Evolutionary conservation across 2,797 vertebrate species (phyloP).

Genomic region (Falco concolor): DNA sequence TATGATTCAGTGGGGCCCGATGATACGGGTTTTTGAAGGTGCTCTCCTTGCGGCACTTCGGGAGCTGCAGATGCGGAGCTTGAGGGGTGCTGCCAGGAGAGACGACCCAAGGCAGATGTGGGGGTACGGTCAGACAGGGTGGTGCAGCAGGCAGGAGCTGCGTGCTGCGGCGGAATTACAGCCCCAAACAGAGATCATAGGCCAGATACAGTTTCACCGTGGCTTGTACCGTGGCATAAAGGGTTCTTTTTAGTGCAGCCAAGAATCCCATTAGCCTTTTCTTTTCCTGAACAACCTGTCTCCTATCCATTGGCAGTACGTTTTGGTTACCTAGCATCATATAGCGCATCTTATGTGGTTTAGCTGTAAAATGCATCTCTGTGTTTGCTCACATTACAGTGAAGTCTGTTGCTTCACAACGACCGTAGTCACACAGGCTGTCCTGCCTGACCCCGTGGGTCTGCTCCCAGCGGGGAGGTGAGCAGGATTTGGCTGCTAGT

Average conservation of each 20-base stretch:
- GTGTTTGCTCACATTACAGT: neutral
- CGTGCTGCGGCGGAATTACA: fast-evolving
- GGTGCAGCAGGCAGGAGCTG: neutral
- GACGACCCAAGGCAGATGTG: fast-evolving
- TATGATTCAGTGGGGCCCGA: neutral
- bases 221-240: neutral
- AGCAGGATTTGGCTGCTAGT: neutral
- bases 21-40: neutral
- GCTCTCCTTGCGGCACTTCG: fast-evolving
- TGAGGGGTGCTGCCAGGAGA: neutral
- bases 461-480: neutral
- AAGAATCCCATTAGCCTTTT: constrained; percentile 44
- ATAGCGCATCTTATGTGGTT: neutral
- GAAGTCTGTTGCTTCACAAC: neutral
- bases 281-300: constrained; percentile 1
- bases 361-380: neutral
- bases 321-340: neutral
- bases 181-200: neutral
- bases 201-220: neutral
- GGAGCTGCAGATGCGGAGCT: neutral
- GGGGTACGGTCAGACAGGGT: fast-evolving
- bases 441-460: neutral
- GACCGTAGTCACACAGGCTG: neutral
- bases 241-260: constrained; percentile 25
- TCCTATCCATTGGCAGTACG: neutral